Base-by-base conservation (phyloP, 2,888 invertebrate genomes). In the Graphium colonna region DNA sequence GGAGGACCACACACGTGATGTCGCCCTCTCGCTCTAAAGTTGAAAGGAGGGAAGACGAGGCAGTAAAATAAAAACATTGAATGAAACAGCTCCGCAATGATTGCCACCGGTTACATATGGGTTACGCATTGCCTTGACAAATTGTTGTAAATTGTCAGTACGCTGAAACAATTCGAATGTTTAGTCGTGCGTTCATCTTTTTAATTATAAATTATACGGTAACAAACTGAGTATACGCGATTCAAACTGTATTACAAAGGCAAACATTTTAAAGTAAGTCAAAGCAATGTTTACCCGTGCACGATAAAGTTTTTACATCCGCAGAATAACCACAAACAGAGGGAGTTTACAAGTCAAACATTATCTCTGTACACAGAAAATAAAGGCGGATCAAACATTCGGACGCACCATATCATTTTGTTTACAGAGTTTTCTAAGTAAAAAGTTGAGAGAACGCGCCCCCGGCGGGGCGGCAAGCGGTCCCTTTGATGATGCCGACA, bases 401-500 rank as follows among this genome's bases (percentile, higher is more conserved):
- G 82, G 79, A 82, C 81, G 79, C 73, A 80, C 79, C 81, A 77
- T 88, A 87, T 88, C 82, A 88, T 88, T 86, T 87, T 89, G 88
- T 89, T 89, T 89, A 89, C 89, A 79, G 79, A 88, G 82, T 85
- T 85, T 89, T 85, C 86, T 84, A 74, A 82, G 87, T 88, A 88
- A 88, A 89, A 89, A 88, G 78, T 88, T 73, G 73, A 68, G 69
- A 77, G 78, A 80, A 79, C 77, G 79, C 79, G 82, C 84, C 84
- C 85, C 80, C 71, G 81, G 81, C 77, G 64, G 79, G 78, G 78
- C 79, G 75, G 79, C 76, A 69, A 69, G 66, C 65, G 64, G 73
- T 68, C 71, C 79, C 86, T 90, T 90, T 90, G 89, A 90, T 78
- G 85, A 84, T 75, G 76, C 90, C 90, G 90, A 88, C 89, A 88